Conservation (phyloP, 2,797 vertebrate species). For the Acestrorhynchus altus region DNA sequence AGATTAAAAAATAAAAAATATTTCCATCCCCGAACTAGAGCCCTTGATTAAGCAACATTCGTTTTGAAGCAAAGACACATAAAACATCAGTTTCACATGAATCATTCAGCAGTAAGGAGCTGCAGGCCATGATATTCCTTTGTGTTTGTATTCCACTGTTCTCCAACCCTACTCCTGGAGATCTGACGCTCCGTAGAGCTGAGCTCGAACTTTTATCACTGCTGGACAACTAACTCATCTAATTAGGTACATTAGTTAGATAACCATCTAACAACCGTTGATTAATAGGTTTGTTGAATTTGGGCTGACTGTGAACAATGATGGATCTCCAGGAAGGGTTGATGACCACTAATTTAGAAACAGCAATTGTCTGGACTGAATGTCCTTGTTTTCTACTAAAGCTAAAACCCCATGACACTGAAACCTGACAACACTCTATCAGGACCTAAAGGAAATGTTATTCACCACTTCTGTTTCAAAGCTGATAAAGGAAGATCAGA, state of each 20-base stretch:
- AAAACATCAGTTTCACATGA: constrained; percentile 1
- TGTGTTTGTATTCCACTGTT: background rate
- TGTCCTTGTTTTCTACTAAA: constrained; percentile 5
- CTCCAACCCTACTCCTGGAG: background rate
- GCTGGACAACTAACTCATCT: background rate
- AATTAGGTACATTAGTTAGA: too few relatives aligned
- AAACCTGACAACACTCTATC: background rate
- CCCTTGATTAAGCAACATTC: background rate
- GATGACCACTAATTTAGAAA: background rate
- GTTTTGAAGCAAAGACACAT: background rate
- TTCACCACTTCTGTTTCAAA: background rate
- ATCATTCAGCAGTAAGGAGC: background rate
- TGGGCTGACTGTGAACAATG: background rate
- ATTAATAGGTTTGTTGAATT: background rate
- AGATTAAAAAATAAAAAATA: too few relatives aligned
- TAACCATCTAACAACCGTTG: too few relatives aligned
- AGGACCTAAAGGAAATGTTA: background rate
- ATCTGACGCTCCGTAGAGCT: background rate
- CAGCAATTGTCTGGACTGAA: background rate
- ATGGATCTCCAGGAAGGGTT: background rate
- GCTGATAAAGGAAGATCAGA: constrained; percentile 5
- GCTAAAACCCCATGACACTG: background rate
- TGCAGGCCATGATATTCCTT: background rate
- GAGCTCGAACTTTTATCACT: background rate
- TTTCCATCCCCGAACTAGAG: constrained; percentile 5